Percentiles rank a stretch among this genome's conserved stretches.
phyloP scores from a whole-genome alignment of 2,888 invertebrate genomes.

The Lydus trimaculatus region DNA sequence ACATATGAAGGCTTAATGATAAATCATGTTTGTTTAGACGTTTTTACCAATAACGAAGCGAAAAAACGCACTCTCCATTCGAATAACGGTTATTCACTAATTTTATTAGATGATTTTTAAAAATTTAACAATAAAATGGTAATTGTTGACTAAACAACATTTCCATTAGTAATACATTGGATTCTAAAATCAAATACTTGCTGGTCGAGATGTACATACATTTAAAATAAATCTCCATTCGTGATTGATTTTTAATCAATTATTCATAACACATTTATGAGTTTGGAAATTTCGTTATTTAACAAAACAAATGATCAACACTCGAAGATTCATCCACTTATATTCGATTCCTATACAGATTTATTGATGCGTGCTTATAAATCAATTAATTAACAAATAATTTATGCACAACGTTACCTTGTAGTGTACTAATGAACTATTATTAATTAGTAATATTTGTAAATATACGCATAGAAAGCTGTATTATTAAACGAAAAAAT shows the following conservation, averaged over 20 bases:
- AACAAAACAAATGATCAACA: background rate
- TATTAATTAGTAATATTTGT: conserved; percentile 19
- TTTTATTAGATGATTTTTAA: background rate
- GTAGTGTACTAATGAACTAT: conserved; percentile 23
- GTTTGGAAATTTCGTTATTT: background rate
- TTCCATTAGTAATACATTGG: background rate
- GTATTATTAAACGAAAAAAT: background rate
- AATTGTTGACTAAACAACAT: background rate
- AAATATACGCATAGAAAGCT: background rate
- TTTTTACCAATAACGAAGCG: background rate
- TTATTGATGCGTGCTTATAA: conserved; percentile 20
- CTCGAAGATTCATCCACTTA: background rate
- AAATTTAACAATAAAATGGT: background rate
- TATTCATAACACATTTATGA: background rate
- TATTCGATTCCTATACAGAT: conserved; percentile 2
- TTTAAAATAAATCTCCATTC: background rate
- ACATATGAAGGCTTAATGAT: conserved; percentile 1
- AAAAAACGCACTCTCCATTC: background rate
- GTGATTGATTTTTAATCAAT: background rate
- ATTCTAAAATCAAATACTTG: background rate
- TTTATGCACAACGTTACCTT: conserved; percentile 19
- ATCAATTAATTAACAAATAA: conserved; percentile 23
- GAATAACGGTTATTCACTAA: background rate
- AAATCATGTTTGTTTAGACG: background rate
- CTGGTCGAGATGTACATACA: background rate